A percentile compares a stretch with the other conserved stretches of the same genome.
Conservation (phyloP, 2,113 vertebrate genomes). For the Cyanoliseus patagonus region DNA sequence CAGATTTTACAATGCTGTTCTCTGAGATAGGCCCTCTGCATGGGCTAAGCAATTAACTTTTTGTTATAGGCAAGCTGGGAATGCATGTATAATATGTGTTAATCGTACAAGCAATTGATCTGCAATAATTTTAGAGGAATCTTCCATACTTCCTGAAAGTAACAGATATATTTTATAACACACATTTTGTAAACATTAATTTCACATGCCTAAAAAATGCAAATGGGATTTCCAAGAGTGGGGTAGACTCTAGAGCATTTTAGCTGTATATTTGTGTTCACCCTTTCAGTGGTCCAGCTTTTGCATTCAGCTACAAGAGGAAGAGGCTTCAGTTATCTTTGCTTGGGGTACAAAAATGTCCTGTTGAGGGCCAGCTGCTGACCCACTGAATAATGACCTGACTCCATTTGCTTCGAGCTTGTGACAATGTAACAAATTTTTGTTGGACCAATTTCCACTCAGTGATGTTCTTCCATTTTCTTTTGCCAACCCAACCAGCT, state of each 20-base stretch:
- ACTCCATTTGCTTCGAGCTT: not conserved
- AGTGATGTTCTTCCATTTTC: not conserved
- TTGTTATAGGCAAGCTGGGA: not conserved
- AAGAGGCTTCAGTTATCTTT: not conserved
- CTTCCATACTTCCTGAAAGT: not conserved
- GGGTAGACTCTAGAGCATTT: not conserved
- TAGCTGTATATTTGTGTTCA: not conserved
- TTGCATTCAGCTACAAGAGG: not conserved
- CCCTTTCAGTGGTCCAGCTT: not conserved
- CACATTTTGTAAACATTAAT: not conserved
- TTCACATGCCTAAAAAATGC: not conserved
- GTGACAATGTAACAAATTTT: not conserved
- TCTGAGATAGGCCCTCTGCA: not conserved
- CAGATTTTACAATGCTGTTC: not conserved
- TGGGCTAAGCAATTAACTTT: not conserved
- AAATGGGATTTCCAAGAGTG: not conserved
- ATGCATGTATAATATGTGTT: not conserved
- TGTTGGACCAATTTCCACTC: not conserved
- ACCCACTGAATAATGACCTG: not conserved
- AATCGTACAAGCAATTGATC: not conserved
- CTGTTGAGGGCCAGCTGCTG: not conserved
- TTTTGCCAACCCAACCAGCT: not conserved
- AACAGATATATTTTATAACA: not conserved
- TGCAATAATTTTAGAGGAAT: not conserved
- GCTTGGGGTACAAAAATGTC: not conserved